Evolutionary conservation across 1,140 invertebrate species (phyloP).

Genomic region (Lucilia cuprina): DNA sequence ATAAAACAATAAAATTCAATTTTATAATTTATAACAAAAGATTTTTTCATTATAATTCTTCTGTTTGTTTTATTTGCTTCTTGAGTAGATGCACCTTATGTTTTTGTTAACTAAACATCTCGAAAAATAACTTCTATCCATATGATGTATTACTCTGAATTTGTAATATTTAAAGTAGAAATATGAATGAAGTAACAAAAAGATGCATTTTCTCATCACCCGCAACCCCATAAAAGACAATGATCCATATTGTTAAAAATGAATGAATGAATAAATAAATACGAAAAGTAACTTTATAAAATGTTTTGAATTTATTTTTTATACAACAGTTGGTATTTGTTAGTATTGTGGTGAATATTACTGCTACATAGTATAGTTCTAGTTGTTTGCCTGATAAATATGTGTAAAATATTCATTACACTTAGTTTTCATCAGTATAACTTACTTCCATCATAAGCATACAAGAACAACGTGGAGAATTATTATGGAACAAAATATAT

Average conservation of each 20-base stretch:
- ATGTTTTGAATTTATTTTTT: neutral
- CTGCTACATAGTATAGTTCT: neutral
- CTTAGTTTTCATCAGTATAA: constrained; percentile 26
- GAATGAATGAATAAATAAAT: neutral
- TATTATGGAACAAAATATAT: neutral
- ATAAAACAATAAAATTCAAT: constrained; percentile 1
- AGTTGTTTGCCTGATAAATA: neutral
- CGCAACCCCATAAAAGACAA: neutral
- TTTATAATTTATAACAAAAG: constrained; percentile 12
- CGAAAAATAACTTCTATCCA: neutral
- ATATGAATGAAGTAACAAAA: neutral
- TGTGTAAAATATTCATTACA: constrained; percentile 27
- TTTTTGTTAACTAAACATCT: neutral
- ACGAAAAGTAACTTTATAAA: neutral
- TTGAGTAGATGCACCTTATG: too few species aligned
- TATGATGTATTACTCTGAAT: neutral
- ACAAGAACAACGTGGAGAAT: neutral
- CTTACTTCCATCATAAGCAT: constrained; percentile 19
- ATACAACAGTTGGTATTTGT: neutral
- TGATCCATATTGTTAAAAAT: constrained; percentile 1
- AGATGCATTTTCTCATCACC: neutral
- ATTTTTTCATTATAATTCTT: neutral
- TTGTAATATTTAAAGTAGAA: neutral
- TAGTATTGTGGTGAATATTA: too few species aligned
- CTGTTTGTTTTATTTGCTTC: too few species aligned